These are phyloP conservation scores for Pangasius krempfi DNA, from an alignment of 2,797 vertebrate species.

Conservation along the genomic window DNA sequence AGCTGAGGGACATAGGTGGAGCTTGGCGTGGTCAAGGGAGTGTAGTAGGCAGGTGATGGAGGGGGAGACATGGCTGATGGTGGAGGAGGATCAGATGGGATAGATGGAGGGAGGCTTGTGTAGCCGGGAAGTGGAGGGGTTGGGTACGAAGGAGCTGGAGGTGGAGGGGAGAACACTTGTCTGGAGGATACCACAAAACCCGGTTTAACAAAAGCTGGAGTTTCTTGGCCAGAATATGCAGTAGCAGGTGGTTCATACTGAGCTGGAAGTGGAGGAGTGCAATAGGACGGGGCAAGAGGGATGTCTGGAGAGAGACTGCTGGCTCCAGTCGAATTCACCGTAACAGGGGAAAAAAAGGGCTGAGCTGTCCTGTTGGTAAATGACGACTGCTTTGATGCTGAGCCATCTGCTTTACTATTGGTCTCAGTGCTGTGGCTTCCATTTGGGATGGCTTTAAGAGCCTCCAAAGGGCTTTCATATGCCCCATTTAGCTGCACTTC, in stretches of 20 bases:
- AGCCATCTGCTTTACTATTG: slow-evolving; percentile 70
- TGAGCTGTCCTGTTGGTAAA: slow-evolving; percentile 90
- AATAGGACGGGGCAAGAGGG: slow-evolving; percentile 81
- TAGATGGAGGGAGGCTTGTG: slow-evolving; percentile 66
- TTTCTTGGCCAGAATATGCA: slow-evolving; percentile 12
- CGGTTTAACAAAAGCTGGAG: slow-evolving; percentile 8
- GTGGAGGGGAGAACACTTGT: slow-evolving; percentile 67
- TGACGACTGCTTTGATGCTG: slow-evolving; percentile 69
- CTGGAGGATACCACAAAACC: slow-evolving; percentile 23
- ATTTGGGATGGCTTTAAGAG: slow-evolving; percentile 66
- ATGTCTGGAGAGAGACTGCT: slow-evolving; percentile 67
- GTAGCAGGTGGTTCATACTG: slow-evolving; percentile 37
- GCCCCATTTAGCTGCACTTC: slow-evolving; percentile 61
- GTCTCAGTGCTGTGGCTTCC: slow-evolving; percentile 69
- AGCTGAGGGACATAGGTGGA: slow-evolving; percentile 70
- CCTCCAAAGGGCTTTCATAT: slow-evolving; percentile 60
- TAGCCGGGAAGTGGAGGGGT: slow-evolving; percentile 74
- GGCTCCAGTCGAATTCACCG: slow-evolving; percentile 63
- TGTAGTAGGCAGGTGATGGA: slow-evolving; percentile 53
- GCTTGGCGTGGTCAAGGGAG: slow-evolving; percentile 69
- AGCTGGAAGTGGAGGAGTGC: slow-evolving; percentile 70
- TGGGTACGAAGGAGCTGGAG: slow-evolving; percentile 70
- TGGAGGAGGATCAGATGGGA: slow-evolving; percentile 62
- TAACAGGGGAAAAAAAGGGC: slow-evolving; percentile 84
- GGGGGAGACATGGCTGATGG: slow-evolving; percentile 60